phyloP scores from a whole-genome alignment of 2,888 invertebrate species.

The Operophtera brumata region DNA sequence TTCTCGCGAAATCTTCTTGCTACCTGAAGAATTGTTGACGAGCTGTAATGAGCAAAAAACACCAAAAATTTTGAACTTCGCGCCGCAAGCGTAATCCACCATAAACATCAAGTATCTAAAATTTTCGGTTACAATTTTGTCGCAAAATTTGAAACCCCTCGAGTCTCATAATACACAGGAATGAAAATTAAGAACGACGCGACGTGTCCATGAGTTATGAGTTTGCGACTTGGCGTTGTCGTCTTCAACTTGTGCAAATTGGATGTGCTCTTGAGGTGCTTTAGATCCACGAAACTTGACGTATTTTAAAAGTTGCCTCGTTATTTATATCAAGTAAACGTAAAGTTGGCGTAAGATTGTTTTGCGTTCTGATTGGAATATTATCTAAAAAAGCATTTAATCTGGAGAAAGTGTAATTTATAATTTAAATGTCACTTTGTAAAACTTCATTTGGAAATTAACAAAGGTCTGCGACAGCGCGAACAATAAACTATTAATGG shows the following conservation, averaged over 20 bases:
- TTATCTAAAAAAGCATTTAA: too few relatives aligned
- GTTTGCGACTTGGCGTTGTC: neutral
- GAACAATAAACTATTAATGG: constrained; percentile 8
- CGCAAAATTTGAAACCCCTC: neutral
- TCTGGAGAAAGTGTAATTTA: too few relatives aligned
- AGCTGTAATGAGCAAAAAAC: too few relatives aligned
- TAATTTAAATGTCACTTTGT: neutral
- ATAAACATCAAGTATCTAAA: too few relatives aligned
- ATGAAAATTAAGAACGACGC: constrained; percentile 2
- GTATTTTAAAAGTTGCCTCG: constrained; percentile 2
- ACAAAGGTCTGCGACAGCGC: constrained; percentile 2
- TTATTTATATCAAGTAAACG: neutral
- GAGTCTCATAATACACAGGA: neutral
- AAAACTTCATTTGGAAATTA: neutral
- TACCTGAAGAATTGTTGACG: too few relatives aligned
- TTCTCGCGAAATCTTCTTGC: too few relatives aligned
- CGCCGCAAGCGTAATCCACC: too few relatives aligned
- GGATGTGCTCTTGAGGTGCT: neutral
- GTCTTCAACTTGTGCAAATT: neutral
- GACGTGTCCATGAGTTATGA: neutral
- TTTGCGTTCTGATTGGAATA: neutral
- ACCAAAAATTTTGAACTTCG: too few relatives aligned
- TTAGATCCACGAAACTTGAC: neutral
- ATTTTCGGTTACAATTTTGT: too few relatives aligned
- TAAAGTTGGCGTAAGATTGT: neutral